Evolutionary conservation across 2,888 invertebrate species (phyloP).

Genomic region (Suillia variegata): DNA sequence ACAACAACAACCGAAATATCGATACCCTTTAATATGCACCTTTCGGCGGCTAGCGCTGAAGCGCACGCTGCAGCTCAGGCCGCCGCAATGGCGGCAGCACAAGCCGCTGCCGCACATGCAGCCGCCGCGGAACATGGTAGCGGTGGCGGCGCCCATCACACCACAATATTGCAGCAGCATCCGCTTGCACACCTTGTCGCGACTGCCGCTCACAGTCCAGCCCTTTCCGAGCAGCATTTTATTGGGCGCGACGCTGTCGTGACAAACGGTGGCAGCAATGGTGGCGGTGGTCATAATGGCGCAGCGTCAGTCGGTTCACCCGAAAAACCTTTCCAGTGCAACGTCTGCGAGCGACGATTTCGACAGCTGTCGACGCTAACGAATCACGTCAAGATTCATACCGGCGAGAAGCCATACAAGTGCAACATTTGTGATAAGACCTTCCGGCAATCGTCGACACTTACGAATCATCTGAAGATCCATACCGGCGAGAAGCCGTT

Average conservation of each 20-base stretch:
- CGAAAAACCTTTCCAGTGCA: slow-evolving; percentile 62
- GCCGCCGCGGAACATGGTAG: slow-evolving; percentile 46
- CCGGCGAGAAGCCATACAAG: slow-evolving; percentile 61
- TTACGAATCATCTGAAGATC: slow-evolving; percentile 62
- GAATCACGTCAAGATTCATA: slow-evolving; percentile 62
- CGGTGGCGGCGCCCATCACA: slow-evolving; percentile 29
- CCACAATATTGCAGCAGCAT: slow-evolving; percentile 42
- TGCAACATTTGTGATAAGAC: slow-evolving; percentile 62
- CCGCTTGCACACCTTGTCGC: slow-evolving; percentile 50
- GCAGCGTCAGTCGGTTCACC: slow-evolving; percentile 42
- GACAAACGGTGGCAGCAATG: slow-evolving; percentile 25
- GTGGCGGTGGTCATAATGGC: too few relatives aligned
- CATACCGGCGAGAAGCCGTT: slow-evolving; percentile 62
- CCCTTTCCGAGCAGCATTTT: slow-evolving; percentile 46
- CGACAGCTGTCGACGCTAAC: slow-evolving; percentile 61
- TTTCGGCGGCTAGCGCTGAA: slow-evolving; percentile 51
- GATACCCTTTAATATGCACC: slow-evolving; percentile 56
- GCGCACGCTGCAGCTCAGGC: slow-evolving; percentile 58
- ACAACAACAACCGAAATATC: slow-evolving; percentile 52
- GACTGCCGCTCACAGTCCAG: slow-evolving; percentile 50
- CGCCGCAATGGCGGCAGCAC: slow-evolving; percentile 58
- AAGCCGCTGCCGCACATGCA: slow-evolving; percentile 58
- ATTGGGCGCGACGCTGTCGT: slow-evolving; percentile 41
- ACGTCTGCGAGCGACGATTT: slow-evolving; percentile 61
- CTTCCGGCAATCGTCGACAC: slow-evolving; percentile 61